Conservation (phyloP, 1,140 invertebrate species). For the Hypsibius dujardini region DNA sequence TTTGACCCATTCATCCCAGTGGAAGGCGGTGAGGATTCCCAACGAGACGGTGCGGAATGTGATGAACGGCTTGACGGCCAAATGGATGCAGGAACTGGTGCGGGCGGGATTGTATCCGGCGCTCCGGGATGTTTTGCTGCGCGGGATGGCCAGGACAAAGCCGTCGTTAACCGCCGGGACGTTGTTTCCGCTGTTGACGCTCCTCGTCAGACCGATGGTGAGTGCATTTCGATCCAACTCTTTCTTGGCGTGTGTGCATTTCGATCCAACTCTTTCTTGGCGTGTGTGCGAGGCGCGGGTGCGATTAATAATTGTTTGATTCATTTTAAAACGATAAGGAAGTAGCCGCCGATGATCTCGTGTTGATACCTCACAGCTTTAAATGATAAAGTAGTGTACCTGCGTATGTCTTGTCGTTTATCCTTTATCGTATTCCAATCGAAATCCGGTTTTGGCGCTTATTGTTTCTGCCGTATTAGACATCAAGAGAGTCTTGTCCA, state of each 20-base stretch:
- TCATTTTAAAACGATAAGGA: too few relatives aligned
- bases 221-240: background rate
- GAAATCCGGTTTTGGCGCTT: too few relatives aligned
- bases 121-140: background rate
- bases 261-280: background rate
- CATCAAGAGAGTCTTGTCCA: too few relatives aligned
- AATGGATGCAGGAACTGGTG: conserved; percentile 14
- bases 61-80: conserved; percentile 3
- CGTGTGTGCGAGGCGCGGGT: too few relatives aligned
- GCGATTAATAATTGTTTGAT: too few relatives aligned
- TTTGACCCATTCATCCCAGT: conserved; percentile 12
- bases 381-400: too few relatives aligned
- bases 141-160: background rate
- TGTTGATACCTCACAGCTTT: too few relatives aligned
- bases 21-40: conserved; percentile 13
- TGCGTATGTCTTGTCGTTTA: too few relatives aligned
- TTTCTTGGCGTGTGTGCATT: background rate
- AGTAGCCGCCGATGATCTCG: too few relatives aligned
- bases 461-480: too few relatives aligned
- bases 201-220: conserved; percentile 4
- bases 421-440: too few relatives aligned
- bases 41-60: conserved; percentile 1
- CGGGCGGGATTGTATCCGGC: background rate
- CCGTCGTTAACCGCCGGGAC: background rate
- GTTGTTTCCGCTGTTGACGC: conserved; percentile 7